Conservation (phyloP, 2,888 invertebrate genomes). For the Lysandra coridon region DNA sequence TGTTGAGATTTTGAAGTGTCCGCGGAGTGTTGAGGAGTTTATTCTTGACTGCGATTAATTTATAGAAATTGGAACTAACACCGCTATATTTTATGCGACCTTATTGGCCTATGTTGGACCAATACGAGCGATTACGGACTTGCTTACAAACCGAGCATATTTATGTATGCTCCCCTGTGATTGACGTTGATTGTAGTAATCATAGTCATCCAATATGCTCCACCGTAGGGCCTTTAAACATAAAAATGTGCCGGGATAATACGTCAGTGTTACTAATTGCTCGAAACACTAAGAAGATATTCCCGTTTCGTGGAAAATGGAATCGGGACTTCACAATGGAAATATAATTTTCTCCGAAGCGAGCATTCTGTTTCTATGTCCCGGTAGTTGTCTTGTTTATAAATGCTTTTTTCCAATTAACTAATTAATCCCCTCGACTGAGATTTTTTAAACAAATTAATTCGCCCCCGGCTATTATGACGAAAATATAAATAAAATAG, state of each 20-base stretch:
- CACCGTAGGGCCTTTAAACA: too few relatives aligned
- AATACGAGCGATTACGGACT: too few relatives aligned
- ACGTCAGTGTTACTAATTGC: neutral
- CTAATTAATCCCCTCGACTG: neutral
- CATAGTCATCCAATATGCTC: too few relatives aligned
- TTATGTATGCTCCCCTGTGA: too few relatives aligned
- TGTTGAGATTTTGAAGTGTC: too few relatives aligned
- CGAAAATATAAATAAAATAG: slow-evolving; percentile 17
- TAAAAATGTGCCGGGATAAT: neutral
- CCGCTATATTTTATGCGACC: too few relatives aligned
- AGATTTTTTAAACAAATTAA: slow-evolving; percentile 15
- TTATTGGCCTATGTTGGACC: too few relatives aligned
- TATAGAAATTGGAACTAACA: too few relatives aligned
- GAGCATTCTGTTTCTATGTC: neutral
- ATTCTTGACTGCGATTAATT: too few relatives aligned
- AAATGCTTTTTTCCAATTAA: neutral
- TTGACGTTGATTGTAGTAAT: too few relatives aligned
- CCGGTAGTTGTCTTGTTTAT: slow-evolving; percentile 14
- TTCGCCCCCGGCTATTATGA: neutral
- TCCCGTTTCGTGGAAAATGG: neutral
- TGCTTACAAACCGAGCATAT: too few relatives aligned
- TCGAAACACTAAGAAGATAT: neutral
- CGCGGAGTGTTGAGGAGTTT: too few relatives aligned
- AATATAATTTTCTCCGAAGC: neutral
- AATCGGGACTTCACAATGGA: neutral